phyloP scores from a whole-genome alignment of 2,888 invertebrate genomes.

The Coelopa pilipes region DNA sequence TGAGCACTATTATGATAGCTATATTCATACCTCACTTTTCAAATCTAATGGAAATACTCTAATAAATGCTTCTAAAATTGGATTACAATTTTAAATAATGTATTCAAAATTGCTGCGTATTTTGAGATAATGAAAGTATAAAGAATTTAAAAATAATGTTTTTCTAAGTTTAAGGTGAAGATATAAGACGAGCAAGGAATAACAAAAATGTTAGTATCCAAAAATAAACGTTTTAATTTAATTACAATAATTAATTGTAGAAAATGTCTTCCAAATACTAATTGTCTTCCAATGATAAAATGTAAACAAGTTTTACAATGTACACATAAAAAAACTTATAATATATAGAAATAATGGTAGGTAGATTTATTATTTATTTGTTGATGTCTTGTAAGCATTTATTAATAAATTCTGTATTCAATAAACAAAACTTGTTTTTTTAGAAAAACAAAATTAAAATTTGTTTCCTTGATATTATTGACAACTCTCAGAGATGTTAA shows the following conservation, averaged over 20 bases:
- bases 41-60: conserved; percentile 94
- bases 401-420: conserved; percentile 22
- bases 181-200: background rate
- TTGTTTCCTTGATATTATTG: background rate
- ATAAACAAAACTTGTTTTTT: background rate
- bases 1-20: conserved; percentile 93
- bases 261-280: conserved; percentile 49
- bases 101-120: too few species aligned
- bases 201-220: background rate
- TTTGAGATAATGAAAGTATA: too few species aligned
- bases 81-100: conserved; percentile 79
- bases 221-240: conserved; percentile 6
- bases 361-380: conserved; percentile 20
- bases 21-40: conserved; percentile 98
- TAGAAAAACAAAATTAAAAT: background rate
- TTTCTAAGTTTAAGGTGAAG: too few species aligned
- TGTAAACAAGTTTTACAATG: conserved; percentile 36
- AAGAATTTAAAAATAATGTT: too few species aligned
- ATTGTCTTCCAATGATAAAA: conserved; percentile 57
- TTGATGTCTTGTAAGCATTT: conserved; percentile 12
- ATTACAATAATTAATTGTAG: conserved; percentile 14
- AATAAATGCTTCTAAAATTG: conserved; percentile 90
- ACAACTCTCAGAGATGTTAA: too few species aligned
- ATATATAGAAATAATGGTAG: conserved; percentile 23
- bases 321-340: conserved; percentile 18